phyloP scores from a whole-genome alignment of 2,797 vertebrate species.

The Sebastes ruberrimus region DNA sequence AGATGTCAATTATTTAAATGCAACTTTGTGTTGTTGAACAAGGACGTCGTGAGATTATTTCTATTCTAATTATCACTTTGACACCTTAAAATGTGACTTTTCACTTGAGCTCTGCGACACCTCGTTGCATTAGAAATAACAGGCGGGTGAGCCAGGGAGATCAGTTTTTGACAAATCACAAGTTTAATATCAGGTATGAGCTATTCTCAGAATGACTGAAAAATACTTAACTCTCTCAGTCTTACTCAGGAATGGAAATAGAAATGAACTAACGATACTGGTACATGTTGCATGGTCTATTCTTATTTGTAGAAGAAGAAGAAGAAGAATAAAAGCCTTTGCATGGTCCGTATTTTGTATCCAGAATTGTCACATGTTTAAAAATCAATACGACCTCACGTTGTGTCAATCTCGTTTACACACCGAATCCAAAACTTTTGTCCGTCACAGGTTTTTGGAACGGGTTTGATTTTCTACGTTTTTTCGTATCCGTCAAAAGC shows the following conservation, averaged over 20 bases:
- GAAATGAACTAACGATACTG: not conserved
- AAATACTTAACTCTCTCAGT: not conserved
- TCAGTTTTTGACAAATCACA: not conserved
- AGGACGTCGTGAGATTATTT: not conserved
- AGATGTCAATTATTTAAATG: conserved; percentile 6
- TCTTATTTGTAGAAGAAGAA: not conserved
- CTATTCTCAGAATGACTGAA: not conserved
- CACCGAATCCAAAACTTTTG: too few relatives aligned
- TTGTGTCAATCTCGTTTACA: too few relatives aligned
- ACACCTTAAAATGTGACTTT: not conserved
- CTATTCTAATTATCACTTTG: not conserved
- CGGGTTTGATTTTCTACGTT: accelerated
- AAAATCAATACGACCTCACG: too few relatives aligned
- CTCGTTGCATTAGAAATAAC: not conserved
- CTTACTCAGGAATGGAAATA: not conserved
- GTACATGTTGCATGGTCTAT: not conserved
- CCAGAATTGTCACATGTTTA: too few relatives aligned
- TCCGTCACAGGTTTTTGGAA: too few relatives aligned
- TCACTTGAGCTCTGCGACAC: not conserved
- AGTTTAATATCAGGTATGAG: not conserved
- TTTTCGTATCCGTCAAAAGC: too few relatives aligned
- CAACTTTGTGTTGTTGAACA: not conserved
- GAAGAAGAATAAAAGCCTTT: not conserved
- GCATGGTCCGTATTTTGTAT: too few relatives aligned
- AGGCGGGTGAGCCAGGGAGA: not conserved